A percentile compares a stretch with the other conserved stretches of the same genome.
Conservation (phyloP, 2,888 invertebrate genomes). For the Chrysina gloriosa region DNA sequence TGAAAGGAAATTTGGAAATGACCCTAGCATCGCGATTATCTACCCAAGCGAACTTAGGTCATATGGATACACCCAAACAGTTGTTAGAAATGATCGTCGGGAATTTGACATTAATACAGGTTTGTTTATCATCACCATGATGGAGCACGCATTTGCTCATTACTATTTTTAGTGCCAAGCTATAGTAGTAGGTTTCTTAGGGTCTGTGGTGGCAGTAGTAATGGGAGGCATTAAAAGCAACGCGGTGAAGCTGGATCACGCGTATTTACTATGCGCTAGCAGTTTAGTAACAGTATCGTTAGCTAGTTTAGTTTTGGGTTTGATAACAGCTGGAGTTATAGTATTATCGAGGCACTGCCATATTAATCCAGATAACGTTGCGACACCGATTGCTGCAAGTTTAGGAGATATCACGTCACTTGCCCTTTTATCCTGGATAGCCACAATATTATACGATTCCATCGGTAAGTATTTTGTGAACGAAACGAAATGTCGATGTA, state of each 20-base stretch:
- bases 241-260: slow-evolving; percentile 74
- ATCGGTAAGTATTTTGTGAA: slow-evolving; percentile 64
- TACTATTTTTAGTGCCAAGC: slow-evolving; percentile 71
- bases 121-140: slow-evolving; percentile 56
- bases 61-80: slow-evolving; percentile 76
- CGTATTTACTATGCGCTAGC: slow-evolving; percentile 78
- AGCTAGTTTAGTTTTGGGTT: slow-evolving; percentile 78
- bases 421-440: slow-evolving; percentile 70
- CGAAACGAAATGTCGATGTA: neutral
- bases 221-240: slow-evolving; percentile 76
- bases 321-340: slow-evolving; percentile 79
- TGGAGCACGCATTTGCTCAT: too few species aligned
- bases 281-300: slow-evolving; percentile 81
- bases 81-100: slow-evolving; percentile 76
- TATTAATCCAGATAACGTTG: slow-evolving; percentile 84
- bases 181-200: slow-evolving; percentile 78
- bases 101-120: slow-evolving; percentile 81
- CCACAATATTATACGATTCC: slow-evolving; percentile 69
- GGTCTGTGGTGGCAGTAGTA: slow-evolving; percentile 76
- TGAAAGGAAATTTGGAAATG: slow-evolving; percentile 89
- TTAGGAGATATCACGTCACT: slow-evolving; percentile 82
- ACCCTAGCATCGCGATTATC: slow-evolving; percentile 83
- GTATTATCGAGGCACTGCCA: slow-evolving; percentile 75
- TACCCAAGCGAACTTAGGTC: slow-evolving; percentile 82
- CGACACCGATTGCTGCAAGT: slow-evolving; percentile 84